phyloP scores from a whole-genome alignment of 2,113 vertebrate species.

The Saccopteryx bilineata region DNA sequence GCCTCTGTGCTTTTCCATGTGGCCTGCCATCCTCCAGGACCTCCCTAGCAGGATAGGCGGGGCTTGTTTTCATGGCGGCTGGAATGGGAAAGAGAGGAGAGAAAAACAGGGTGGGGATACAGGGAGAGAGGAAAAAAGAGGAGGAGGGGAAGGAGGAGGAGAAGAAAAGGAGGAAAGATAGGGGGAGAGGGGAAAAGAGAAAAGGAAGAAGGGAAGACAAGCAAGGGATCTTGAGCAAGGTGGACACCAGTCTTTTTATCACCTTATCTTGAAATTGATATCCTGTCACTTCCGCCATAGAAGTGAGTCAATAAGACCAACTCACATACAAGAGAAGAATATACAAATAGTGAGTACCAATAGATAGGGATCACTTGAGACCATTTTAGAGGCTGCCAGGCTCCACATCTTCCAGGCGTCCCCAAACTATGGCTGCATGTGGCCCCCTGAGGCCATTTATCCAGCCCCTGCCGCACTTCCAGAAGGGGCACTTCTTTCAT shows the following conservation, averaged over 20 bases:
- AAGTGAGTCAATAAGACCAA: not conserved
- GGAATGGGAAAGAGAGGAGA: not conserved
- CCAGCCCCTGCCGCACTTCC: too few relatives aligned
- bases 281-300: not conserved
- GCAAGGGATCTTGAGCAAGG: not conserved
- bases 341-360: not conserved
- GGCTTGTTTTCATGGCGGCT: not conserved
- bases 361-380: not conserved
- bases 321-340: not conserved
- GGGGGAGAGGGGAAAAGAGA: not conserved
- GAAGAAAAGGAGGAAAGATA: not conserved
- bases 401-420: not conserved
- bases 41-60: not conserved
- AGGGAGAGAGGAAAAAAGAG: not conserved
- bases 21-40: not conserved
- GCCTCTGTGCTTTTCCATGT: not conserved
- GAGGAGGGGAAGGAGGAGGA: not conserved
- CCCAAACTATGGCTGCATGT: too few relatives aligned
- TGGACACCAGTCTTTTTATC: not conserved
- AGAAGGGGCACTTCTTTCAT: too few relatives aligned
- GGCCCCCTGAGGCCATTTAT: too few relatives aligned
- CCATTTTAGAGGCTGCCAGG: not conserved
- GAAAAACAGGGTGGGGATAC: too few relatives aligned
- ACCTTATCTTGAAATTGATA: not conserved
- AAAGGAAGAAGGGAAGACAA: not conserved